A percentile compares a stretch with the other conserved stretches of the same genome.
Conservation (phyloP, 2,888 invertebrate genomes). For the Antheraea assamensis region DNA sequence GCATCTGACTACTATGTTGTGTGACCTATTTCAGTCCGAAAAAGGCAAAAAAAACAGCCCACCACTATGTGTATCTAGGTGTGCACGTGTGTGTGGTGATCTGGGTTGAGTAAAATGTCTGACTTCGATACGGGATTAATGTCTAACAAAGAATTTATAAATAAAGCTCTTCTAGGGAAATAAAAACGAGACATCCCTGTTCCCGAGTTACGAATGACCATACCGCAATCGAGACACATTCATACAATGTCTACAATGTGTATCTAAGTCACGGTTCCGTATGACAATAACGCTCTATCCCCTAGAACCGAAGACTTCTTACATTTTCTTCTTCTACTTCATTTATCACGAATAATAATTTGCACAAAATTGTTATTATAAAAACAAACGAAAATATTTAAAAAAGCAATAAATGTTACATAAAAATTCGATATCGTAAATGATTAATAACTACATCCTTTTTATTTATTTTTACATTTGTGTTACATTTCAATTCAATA, state of each 20-base stretch:
- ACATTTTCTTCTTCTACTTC: too few relatives aligned
- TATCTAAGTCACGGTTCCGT: too few relatives aligned
- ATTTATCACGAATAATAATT: not conserved
- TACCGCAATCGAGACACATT: not conserved
- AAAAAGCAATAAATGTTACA: too few relatives aligned
- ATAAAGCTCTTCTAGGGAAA: not conserved
- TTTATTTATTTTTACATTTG: not conserved
- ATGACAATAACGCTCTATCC: too few relatives aligned
- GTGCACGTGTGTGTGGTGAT: too few relatives aligned
- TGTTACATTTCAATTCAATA: not conserved
- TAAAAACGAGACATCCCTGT: not conserved
- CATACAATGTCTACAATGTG: not conserved
- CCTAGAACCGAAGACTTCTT: not conserved
- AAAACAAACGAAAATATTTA: not conserved
- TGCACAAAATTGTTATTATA: not conserved
- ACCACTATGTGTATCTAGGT: too few relatives aligned
- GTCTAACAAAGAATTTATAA: not conserved
- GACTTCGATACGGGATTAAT: not conserved
- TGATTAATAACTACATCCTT: too few relatives aligned
- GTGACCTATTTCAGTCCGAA: too few relatives aligned
- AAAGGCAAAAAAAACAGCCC: too few relatives aligned
- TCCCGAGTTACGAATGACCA: not conserved
- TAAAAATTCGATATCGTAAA: too few relatives aligned
- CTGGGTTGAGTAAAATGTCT: not conserved
- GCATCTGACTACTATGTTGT: too few relatives aligned